Percentiles rank a stretch among this genome's conserved stretches.
Conservation (phyloP, 35 echinoderm and acorn worm species). For the Ptychodera flava region DNA sequence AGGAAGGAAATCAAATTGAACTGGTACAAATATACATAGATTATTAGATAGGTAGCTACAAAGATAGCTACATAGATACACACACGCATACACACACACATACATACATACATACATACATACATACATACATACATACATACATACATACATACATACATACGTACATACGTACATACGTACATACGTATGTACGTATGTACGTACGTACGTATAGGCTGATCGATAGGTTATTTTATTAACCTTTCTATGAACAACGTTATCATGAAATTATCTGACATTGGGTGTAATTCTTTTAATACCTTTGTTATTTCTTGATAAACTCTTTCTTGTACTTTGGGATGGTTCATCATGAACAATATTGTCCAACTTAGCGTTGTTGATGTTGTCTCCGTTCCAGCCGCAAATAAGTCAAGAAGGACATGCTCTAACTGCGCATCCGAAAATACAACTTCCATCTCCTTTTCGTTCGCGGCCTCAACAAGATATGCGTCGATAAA, state of each 20-base stretch:
- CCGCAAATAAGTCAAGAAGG: background rate
- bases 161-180: background rate
- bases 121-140: background rate
- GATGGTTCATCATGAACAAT: background rate
- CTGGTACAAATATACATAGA: no score
- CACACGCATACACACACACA: slow-evolving; percentile 16
- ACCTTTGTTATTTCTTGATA: slow-evolving; percentile 5
- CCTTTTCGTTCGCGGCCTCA: background rate
- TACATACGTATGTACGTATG: background rate
- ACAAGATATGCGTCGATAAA: slow-evolving; percentile 2
- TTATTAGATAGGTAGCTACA: no score
- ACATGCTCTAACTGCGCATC: background rate
- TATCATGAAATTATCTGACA: background rate
- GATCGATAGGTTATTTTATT: background rate
- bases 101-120: slow-evolving; percentile 26
- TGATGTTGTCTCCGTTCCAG: slow-evolving; percentile 8
- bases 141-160: slow-evolving; percentile 17
- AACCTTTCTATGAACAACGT: background rate
- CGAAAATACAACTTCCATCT: background rate
- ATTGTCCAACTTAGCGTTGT: background rate
- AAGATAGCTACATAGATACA: no score
- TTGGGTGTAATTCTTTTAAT: background rate
- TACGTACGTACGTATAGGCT: slow-evolving; percentile 2
- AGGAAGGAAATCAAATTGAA: no score
- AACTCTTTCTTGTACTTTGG: background rate